Conservation (phyloP, 2,888 invertebrate species). For the Melanophora roralis region DNA sequence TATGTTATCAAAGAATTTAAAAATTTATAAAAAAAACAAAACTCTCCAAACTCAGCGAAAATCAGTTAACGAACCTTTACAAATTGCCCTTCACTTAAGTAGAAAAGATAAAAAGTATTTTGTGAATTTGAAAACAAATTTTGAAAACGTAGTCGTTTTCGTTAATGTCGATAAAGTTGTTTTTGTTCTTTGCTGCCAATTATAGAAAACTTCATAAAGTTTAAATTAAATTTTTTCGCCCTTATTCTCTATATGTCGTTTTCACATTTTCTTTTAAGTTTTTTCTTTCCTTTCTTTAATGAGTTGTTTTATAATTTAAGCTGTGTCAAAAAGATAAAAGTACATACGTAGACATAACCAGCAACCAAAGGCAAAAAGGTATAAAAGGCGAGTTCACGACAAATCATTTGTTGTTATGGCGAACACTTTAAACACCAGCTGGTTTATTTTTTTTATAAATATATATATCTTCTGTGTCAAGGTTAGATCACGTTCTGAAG, state of each 20-base stretch:
- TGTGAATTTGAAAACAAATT: not conserved
- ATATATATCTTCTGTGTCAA: no score
- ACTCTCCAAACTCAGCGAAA: not conserved
- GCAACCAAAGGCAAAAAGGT: no score
- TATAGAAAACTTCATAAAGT: constrained; percentile 21
- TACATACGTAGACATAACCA: not conserved
- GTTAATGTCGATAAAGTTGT: not conserved
- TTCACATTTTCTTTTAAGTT: not conserved
- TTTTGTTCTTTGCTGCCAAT: constrained; percentile 1
- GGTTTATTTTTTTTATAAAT: no score
- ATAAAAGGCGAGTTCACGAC: no score
- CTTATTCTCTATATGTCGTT: not conserved
- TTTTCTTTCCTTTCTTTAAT: constrained; percentile 7
- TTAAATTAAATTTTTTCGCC: constrained; percentile 46
- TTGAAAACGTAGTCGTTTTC: not conserved
- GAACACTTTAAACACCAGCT: no score
- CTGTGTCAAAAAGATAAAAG: not conserved
- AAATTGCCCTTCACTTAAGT: not conserved
- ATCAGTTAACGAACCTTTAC: not conserved
- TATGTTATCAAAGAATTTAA: no score
- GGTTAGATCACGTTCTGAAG: no score
- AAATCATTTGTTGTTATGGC: no score
- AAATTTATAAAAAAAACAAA: not conserved
- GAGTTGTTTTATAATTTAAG: constrained; percentile 34
- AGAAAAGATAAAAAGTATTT: not conserved